A percentile compares a stretch with the other conserved stretches of the same genome.
phyloP scores from a whole-genome alignment of 2,888 invertebrate species.

The Eucriotettix oculatus region DNA sequence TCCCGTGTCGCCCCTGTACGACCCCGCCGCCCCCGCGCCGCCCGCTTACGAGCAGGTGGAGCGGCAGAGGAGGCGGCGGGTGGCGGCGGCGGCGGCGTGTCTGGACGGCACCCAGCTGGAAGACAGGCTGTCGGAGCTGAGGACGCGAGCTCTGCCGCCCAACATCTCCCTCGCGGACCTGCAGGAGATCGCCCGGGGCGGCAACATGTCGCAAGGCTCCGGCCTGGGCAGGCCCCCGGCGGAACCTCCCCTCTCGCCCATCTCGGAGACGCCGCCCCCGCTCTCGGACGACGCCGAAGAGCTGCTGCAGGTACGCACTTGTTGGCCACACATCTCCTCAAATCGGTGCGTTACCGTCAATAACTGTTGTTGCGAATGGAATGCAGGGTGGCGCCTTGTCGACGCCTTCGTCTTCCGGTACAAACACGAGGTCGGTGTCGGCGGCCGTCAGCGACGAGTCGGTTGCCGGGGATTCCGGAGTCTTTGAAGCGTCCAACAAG shows the following conservation, averaged over 20 bases:
- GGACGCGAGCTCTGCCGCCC: slow-evolving; percentile 15
- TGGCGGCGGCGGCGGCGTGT: slow-evolving; percentile 20
- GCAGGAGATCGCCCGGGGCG: slow-evolving; percentile 18
- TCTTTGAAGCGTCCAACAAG: slow-evolving; percentile 74
- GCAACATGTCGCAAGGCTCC: slow-evolving; percentile 39
- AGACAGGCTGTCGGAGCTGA: slow-evolving; percentile 34
- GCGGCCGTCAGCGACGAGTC: slow-evolving; percentile 95
- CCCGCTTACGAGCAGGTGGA: slow-evolving; percentile 34
- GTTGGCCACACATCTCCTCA: neutral
- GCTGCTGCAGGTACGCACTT: slow-evolving; percentile 12
- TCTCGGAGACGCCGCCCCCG: slow-evolving; percentile 64
- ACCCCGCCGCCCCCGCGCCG: slow-evolving; percentile 25
- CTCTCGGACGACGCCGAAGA: slow-evolving; percentile 13
- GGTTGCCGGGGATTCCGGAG: slow-evolving; percentile 87
- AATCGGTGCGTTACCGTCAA: neutral
- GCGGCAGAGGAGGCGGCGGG: slow-evolving; percentile 39
- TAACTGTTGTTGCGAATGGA: too few species aligned
- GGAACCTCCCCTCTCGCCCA: slow-evolving; percentile 60
- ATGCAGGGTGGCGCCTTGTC: slow-evolving; percentile 6
- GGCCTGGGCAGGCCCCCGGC: slow-evolving; percentile 36
- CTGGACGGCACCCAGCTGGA: slow-evolving; percentile 19
- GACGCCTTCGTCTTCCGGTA: slow-evolving; percentile 32
- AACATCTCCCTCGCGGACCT: slow-evolving; percentile 9
- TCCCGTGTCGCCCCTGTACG: slow-evolving; percentile 55
- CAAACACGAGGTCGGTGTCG: slow-evolving; percentile 78